Evolutionary conservation across 2,797 vertebrate species (phyloP).

Genomic region (Pangasius djambal): DNA sequence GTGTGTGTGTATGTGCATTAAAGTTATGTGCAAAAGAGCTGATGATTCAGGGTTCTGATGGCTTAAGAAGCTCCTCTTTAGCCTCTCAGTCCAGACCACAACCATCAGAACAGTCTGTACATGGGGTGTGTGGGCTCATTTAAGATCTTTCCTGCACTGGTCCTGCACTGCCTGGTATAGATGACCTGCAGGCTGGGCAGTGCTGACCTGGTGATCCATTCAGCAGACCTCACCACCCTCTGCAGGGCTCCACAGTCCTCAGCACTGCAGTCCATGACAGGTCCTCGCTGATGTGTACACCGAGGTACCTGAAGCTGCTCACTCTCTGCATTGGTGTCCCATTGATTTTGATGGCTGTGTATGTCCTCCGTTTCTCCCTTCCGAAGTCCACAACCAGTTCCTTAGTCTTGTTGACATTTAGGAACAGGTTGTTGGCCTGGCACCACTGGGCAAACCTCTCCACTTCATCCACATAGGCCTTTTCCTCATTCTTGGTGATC

Average conservation of each 20-base stretch:
- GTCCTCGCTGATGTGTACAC: background rate
- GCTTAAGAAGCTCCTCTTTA: background rate
- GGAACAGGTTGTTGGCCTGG: background rate
- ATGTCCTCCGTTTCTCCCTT: background rate
- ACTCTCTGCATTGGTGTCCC: background rate
- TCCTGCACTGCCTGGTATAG: background rate
- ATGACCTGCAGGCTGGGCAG: too few relatives aligned
- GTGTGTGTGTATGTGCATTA: background rate
- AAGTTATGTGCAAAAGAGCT: background rate
- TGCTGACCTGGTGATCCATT: too few relatives aligned
- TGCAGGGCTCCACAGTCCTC: background rate
- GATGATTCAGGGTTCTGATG: background rate
- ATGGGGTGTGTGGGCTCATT: background rate
- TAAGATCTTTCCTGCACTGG: background rate
- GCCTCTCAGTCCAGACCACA: background rate
- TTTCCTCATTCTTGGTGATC: background rate
- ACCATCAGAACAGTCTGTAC: background rate
- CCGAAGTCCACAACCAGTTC: background rate
- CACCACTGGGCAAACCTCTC: background rate
- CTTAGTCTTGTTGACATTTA: background rate
- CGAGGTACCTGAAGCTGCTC: background rate
- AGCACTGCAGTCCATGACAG: background rate
- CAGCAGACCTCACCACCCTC: background rate
- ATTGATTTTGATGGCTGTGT: background rate
- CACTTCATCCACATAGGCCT: background rate